Base-by-base conservation (phyloP, 2,888 invertebrate species). In the Hypolimnas misippus region DNA sequence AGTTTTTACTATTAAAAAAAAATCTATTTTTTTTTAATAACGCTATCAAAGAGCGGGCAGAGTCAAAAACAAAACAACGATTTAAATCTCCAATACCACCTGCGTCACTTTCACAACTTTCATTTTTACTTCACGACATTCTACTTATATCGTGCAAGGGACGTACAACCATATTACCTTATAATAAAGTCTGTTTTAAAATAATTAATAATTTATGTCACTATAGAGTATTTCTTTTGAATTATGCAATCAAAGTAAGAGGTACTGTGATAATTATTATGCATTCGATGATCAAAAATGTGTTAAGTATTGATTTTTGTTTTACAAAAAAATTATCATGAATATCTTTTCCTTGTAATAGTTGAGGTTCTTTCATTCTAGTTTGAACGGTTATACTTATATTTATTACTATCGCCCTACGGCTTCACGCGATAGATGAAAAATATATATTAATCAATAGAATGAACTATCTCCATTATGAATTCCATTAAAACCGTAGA, bases 31-130 rank as follows among this genome's bases (percentile, higher is more conserved):
- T 33, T n/a, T n/a, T 1, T 38, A 38, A 38, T n/a, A 38, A 38
- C n/a, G 4, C 4, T n/a, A 38, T 38, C 8, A 42, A 21, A 21
- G 12, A 8, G 4, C 21, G n/a, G 5, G 21, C 44, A 44, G 8
- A 44, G 3, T 16, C 21, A 40, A 42, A 44, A 59, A 53, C 50
- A 55, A 61, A 61, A 61, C 61, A 50, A 29, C 21, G 49, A 56
- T 21, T 56, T 19, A 49, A 61, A 53, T 46, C 42, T 56, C 40
- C 38, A 49, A 55, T 38, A 59, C 62, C 35, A 59, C 65, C 58
- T 58, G 65, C 56, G 58, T 55, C 42, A 82, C 83, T 85, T 85
- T 85, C 84, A 74, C 78, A 70, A 82, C 84, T 85, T 85, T 84
- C 84, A 77, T 80, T 84, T 83, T 83, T 79, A 77, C 72, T 68